Evolutionary conservation across 2,797 vertebrate species (phyloP).

Genomic region (Percopsis omiscomaycus): DNA sequence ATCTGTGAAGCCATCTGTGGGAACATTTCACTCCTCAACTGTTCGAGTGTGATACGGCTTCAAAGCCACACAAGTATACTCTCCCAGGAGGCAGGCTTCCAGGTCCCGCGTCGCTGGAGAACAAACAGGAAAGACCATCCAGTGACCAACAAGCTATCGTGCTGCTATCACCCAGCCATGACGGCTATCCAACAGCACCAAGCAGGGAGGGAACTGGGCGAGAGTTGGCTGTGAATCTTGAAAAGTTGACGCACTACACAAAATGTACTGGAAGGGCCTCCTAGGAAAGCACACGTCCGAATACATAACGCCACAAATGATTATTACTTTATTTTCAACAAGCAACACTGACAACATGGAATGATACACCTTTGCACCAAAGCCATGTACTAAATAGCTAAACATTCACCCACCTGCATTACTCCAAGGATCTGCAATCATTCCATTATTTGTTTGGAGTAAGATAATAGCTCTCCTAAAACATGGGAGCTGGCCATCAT

Average conservation of each 20-base stretch:
- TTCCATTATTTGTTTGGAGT: no score
- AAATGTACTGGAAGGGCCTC: conserved; percentile 2
- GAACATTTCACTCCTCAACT: conserved; percentile 58
- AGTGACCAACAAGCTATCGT: conserved; percentile 59
- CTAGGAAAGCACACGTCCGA: no score
- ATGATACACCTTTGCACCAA: no score
- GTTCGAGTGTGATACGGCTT: conserved; percentile 41
- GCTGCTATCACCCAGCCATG: conserved; percentile 48
- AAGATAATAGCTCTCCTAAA: no score
- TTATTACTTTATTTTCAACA: no score
- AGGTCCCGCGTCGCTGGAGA: conserved; percentile 62
- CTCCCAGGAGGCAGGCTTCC: conserved; percentile 59
- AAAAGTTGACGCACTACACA: not conserved
- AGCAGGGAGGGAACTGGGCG: not conserved
- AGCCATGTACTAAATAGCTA: no score
- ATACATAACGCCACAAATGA: no score
- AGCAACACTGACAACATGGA: no score
- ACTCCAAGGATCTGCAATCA: no score
- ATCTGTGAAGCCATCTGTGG: conserved; percentile 74
- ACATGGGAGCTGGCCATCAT: conserved; percentile 37
- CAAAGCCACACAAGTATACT: conserved; percentile 34
- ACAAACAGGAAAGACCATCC: conserved; percentile 73
- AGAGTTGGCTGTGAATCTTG: not conserved
- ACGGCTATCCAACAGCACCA: conserved; percentile 24
- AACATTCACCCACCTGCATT: no score